Percentiles rank a stretch among this genome's conserved stretches.
Conservation (phyloP, 1,140 invertebrate species). For the Drosophila tropicalis region DNA sequence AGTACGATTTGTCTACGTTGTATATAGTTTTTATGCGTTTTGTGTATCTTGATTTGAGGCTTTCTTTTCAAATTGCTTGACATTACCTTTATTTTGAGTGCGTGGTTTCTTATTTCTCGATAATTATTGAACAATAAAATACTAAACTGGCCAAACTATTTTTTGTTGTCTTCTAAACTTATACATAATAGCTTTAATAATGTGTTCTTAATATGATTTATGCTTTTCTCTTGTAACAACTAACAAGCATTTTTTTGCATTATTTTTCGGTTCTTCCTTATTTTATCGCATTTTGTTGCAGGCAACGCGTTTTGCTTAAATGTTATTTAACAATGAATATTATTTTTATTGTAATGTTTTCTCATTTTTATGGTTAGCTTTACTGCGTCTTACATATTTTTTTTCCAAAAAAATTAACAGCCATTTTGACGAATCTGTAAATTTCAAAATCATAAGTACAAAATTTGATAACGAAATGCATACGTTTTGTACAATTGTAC, state of each 20-base stretch:
- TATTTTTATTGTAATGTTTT: slow-evolving; percentile 22
- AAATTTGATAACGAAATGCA: slow-evolving; percentile 64
- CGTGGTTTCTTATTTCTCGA: slow-evolving; percentile 44
- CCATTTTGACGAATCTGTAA: slow-evolving; percentile 83
- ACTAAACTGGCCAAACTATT: slow-evolving; percentile 1
- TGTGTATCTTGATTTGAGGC: slow-evolving; percentile 36
- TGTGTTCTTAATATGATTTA: slow-evolving; percentile 29
- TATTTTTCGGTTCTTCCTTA: slow-evolving; percentile 29
- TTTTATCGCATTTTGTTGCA: slow-evolving; percentile 51
- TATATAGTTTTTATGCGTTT: slow-evolving; percentile 30
- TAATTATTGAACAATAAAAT: slow-evolving; percentile 51
- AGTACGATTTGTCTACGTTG: slow-evolving; percentile 52
- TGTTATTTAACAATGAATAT: slow-evolving; percentile 65
- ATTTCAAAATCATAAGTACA: slow-evolving; percentile 67
- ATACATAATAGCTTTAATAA: background rate
- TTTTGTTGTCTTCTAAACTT: background rate
- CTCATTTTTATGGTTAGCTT: slow-evolving; percentile 43
- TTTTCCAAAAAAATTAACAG: slow-evolving; percentile 82
- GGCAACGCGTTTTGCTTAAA: slow-evolving; percentile 72
- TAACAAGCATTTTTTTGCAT: slow-evolving; percentile 53
- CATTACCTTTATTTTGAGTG: slow-evolving; percentile 31
- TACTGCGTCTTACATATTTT: slow-evolving; percentile 40
- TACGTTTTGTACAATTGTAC: slow-evolving; percentile 59
- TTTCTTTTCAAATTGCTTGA: slow-evolving; percentile 59
- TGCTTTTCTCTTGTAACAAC: slow-evolving; percentile 56